Evolutionary conservation across 2,113 vertebrate species (phyloP), one percentile per base, ranked within the genome.

Genomic region (Megaptera novaeangliae): DNA sequence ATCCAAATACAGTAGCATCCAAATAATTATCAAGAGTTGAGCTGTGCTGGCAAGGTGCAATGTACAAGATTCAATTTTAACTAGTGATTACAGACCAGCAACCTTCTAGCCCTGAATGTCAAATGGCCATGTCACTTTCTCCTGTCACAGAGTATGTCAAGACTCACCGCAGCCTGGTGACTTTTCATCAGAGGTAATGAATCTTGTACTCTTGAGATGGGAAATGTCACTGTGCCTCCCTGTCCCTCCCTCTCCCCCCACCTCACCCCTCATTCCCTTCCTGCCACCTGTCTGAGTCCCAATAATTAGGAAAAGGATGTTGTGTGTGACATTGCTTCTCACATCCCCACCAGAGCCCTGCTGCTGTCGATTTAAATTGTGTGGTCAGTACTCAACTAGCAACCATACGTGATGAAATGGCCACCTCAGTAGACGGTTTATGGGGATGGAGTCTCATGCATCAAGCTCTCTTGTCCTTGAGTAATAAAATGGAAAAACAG

Each of bases 31-130:
- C 83, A 95, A 92, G 77, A 97, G 55, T 97, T 96, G 97, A 98
- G 36, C 88, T 96, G 82, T 94, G 61, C 90, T 98, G 97, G 97
- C 96, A 98, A 92, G 78, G 92, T 96, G 85, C 86, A 98, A 97
- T 97, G 97, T 96, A 97, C 96, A 98, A 98, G 97, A 98, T 98
- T 98, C 98, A 98, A 97, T 98, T 98, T 98, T 98, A 98, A 98
- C 97, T 98, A 98, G 98, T 98, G 97, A 98, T 98, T 99, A 98
- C 97, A 98, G 97, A 87, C 94, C 52, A 34, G 91, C 88, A 98
- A 98, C 96, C 98, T 98, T 97, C 93, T 97, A 98, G 96, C 96
- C 96, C 98, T 97, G 98, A 98, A 98, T 98, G 98, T 98, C 98
- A 99, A 98, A 98, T 2, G 98, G 95, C 94, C 98, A 95, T 97